Percentiles rank a stretch among this genome's conserved stretches.
Conservation (phyloP, 2,888 invertebrate genomes). For the Megalurothrips usitatus region DNA sequence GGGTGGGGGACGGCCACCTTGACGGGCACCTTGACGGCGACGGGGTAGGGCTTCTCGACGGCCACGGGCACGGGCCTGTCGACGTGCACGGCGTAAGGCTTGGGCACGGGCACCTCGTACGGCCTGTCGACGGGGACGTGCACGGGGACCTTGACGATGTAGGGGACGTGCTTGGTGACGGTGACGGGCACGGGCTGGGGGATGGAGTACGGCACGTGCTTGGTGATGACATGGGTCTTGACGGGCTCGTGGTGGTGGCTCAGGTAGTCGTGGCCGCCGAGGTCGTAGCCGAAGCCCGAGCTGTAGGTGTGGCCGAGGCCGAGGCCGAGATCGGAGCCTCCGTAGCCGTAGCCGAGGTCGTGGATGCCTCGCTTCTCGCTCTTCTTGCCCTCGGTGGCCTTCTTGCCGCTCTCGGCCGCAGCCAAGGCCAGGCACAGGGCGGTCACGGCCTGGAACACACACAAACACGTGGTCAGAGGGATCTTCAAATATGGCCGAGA, state of each 20-base stretch:
- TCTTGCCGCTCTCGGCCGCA: constrained; percentile 10
- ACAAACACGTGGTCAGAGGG: background rate
- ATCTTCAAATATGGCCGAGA: background rate
- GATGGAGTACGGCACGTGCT: constrained; percentile 34
- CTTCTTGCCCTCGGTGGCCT: constrained; percentile 19
- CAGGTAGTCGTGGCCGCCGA: background rate
- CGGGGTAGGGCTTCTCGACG: constrained; percentile 18
- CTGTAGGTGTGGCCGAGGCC: constrained; percentile 23
- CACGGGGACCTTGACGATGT: constrained; percentile 37
- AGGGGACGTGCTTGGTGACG: constrained; percentile 34
- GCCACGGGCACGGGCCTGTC: background rate
- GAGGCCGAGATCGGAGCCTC: background rate
- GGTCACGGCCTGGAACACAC: background rate
- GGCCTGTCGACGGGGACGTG: constrained; percentile 37
- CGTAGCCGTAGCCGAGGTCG: constrained; percentile 23
- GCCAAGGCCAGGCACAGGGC: background rate
- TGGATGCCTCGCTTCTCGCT: constrained; percentile 23
- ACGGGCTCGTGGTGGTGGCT: background rate
- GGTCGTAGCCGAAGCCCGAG: constrained; percentile 11
- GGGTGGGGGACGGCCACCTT: constrained; percentile 37
- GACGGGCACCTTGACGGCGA: constrained; percentile 32
- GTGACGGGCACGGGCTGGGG: constrained; percentile 30
- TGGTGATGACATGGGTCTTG: constrained; percentile 34
- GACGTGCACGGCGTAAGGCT: constrained; percentile 7
- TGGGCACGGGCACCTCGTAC: constrained; percentile 31